Evolutionary conservation across 2,113 vertebrate genomes (phyloP), one percentile per base, ranked within the genome.

Genomic region (Gopherus flavomarginatus): DNA sequence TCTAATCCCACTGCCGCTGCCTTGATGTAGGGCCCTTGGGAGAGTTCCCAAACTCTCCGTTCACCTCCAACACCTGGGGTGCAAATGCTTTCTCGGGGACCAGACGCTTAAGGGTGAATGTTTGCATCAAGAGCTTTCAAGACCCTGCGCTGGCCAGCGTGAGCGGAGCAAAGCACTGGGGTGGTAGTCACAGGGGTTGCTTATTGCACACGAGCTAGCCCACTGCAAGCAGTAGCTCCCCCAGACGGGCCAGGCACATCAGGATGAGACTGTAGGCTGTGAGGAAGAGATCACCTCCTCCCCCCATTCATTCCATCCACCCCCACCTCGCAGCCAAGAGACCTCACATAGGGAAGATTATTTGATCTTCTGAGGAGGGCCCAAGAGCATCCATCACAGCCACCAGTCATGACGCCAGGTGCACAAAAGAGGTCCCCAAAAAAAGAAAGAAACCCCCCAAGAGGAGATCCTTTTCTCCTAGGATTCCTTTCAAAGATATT

Each of bases 401-500:
- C 59, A 12, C 54, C 16, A 8, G 49, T 16, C 59, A 44, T 14
- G 17, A 65, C 14, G 4, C 90, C 95, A 78, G 83, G 91, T 84
- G 91, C 96, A 96, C 95, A 93, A 79, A 50, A 82, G 83, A 21
- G 85, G 90, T 65, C 53, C 81, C 31, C 42, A 52, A 54, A 57
- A 44, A 81, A 83, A 29, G 52, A 54, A 22, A 54, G 53, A 31
- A 75, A 54, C 6, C 31, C 35, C 89, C 87, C 89, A 42, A 8
- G 2, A 94, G 95, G 96, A 86, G 86, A 24, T 42, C 8, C 0
- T 75, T 47, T 77, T 50, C 89, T 93, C 92, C 5, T 38, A 10
- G 85, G 10, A 81, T 88, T 77, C 90, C 94, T 96, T 90, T 94
- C 88, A 38, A 95, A 96, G 93, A 84, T 96, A 96, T 94, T 93